Base-by-base conservation (phyloP, 2,888 invertebrate genomes). In the Endomychus coccineus region DNA sequence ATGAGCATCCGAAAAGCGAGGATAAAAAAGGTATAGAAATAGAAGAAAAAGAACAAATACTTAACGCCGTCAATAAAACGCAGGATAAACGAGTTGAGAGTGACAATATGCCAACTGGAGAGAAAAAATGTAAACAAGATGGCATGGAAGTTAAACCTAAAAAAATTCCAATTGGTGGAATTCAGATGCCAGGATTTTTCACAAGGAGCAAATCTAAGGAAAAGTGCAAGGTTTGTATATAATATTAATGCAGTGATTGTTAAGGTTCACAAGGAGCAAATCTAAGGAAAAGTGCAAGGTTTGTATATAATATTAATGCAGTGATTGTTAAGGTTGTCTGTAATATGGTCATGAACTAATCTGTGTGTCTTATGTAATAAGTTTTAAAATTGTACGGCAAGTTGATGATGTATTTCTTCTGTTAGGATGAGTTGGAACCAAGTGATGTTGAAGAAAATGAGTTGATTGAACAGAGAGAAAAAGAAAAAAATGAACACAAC, bases 141-240 rank as follows among this genome's bases (percentile, higher is more conserved):
- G 82, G 80, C 31, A 74, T 81, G 43, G 83, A 83, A 66, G 82
- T 82, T 17, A 80, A 81, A 56, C 83, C 83, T 39, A 83, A 81
- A 61, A 86, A 84, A 61, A 85, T 86, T 52, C 87, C 87, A 3
- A 87, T 86, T 54, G 87, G 86, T 31, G 87, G 84, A n/a, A 83
- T 87, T 46, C 85, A 86, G 68, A 81, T 87, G 77, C 87, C 87
- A 3, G 86, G 86, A 10, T 87, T 86, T 67, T 86, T 86, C 55
- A 81, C 80, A 41, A 78, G 82, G 50, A 80, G 79, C 59, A 80
- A 80, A 49, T 83, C 84, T 44, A 79, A 78, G 58, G 81, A 81
- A 61, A 79, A 75, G 48, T 75, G 71, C 65, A 85, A 78, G 77
- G 81, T 80, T 67, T 45, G 49, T 17, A 19, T 6, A 19, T 19